Evolutionary conservation across 1,140 invertebrate genomes (phyloP), one percentile per base, ranked within the genome.

Genomic region (Hycleus phaleratus): DNA sequence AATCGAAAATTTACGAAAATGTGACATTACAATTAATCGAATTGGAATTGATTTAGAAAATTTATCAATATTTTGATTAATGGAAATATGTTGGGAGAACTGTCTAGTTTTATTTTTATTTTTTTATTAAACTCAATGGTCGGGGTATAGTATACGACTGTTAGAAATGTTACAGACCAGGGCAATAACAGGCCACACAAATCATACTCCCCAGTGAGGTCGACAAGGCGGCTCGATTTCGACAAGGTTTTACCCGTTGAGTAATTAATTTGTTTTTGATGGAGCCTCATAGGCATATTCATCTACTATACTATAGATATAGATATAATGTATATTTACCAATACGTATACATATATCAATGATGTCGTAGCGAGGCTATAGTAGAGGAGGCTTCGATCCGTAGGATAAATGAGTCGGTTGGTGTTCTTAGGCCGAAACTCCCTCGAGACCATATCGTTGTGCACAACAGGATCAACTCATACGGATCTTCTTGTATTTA

Each of bases 211-310:
- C 63, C 60, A 58, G 54, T 58, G 58, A 56, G 63, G 57, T 52
- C 62, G 65, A 67, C 67, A 68, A 65, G 60, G 56, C 65, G 56
- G 56, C 58, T 67, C 67, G 67, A 65, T 68, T 68, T 68, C 63
- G 65, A 66, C 67, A 58, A 67, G 63, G 64, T 65, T 62, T 65
- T 63, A 62, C 61, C 60, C 47, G 52, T 65, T 65, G 57, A 63
- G 67, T 68, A 68, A 68, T 68, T 68, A 68, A 68, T 67, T 64
- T 60, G 64, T 68, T 68, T 68, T 67, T 68, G 64, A 68, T 68
- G 59, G 67, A 65, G 65, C 64, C 56, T 60, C 58, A 59, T 59
- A 58, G 59, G 59, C 60, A 59, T 50, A 52, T 49, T 47, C 4
- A 26, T 44, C 43, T 24, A 10, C 38, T 18, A 18, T 18, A 18